Percentiles rank a stretch among this genome's conserved stretches.
phyloP scores from a whole-genome alignment of 2,797 vertebrate species.

The Liparis tanakae region DNA sequence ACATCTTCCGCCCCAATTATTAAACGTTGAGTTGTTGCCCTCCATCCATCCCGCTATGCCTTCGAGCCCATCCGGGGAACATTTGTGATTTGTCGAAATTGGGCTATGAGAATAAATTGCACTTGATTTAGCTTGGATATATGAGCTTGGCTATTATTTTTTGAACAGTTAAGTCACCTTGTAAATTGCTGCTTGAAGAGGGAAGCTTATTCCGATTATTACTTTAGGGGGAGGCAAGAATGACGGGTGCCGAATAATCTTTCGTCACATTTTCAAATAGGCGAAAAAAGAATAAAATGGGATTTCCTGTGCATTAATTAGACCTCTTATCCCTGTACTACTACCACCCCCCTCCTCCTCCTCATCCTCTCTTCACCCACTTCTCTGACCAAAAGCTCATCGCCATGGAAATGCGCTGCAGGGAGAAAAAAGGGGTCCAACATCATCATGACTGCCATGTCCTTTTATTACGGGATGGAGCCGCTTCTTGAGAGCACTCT shows the following conservation, averaged over 20 bases:
- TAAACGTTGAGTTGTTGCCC: slow-evolving; percentile 1
- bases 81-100: not conserved
- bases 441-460: slow-evolving; percentile 40
- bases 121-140: not conserved
- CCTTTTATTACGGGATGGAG: slow-evolving; percentile 50
- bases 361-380: no score
- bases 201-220: not conserved
- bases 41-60: not conserved
- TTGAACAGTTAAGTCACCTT: slow-evolving; percentile 4
- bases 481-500: slow-evolving; percentile 52
- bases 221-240: not conserved
- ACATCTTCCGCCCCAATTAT: slow-evolving; percentile 25
- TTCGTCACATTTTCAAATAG: not conserved
- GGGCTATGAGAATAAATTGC: not conserved
- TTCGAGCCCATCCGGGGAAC: not conserved
- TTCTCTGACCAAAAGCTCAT: slow-evolving; percentile 23
- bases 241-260: slow-evolving; percentile 8
- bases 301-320: slow-evolving; percentile 37
- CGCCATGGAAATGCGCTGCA: slow-evolving; percentile 51
- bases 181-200: slow-evolving; percentile 10
- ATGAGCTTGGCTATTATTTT: slow-evolving; percentile 17
- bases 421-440: slow-evolving; percentile 44
- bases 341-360: not conserved
- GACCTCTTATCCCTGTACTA: slow-evolving; percentile 12
- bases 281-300: slow-evolving; percentile 15